Base-by-base conservation (phyloP, 2,888 invertebrate species). In the Hemicrepidius hirtus region DNA sequence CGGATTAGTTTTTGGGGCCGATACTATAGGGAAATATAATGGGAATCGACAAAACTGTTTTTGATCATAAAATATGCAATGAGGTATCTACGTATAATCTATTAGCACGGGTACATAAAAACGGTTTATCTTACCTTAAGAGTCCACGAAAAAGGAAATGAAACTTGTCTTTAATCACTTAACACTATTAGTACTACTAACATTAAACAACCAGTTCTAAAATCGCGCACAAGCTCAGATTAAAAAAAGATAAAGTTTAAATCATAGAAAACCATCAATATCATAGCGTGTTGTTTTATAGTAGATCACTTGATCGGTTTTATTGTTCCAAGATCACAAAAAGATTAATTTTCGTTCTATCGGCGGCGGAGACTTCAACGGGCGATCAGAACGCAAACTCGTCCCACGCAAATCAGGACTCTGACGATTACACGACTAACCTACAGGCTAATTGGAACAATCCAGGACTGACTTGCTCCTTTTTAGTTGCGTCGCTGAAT, bases 341-440 rank as follows among this genome's bases (percentile, higher is more conserved):
- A 50, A 68, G 75, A 77, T 76, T 77, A 69, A 75, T 77, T 76
- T 75, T 69, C 41, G 53, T 49, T 46, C 62, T 49, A 44, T 62
- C 44, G 20, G 28, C 44, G 16, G 50, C 64, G 70, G 77, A 68
- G 75, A 77, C 75, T 76, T 66, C 57, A 73, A 73, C 72, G 66
- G 49, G 59, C 63, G 75, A 75, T 76, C 68, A 63, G 53, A 41
- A 55, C 68, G 71, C 73, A 68, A 72, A 76, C 72, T 65, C 49
- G 70, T 37, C 57, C 66, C 55, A 66, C 60, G 60, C 64, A 37
- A 37, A 59, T 62, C 53, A 41, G 32, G 28, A 68, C 44, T 53
- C 35, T 44, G 49, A 18, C 24, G 24, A 13, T 50, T 13, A 16
- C 68, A 63, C 62, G 62, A 69, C 53, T 35, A 68, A 59, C 68